These are phyloP conservation scores for Mesorhabditis belari DNA, from an alignment of 2,888 invertebrate genomes.

Conservation along the genomic window DNA sequence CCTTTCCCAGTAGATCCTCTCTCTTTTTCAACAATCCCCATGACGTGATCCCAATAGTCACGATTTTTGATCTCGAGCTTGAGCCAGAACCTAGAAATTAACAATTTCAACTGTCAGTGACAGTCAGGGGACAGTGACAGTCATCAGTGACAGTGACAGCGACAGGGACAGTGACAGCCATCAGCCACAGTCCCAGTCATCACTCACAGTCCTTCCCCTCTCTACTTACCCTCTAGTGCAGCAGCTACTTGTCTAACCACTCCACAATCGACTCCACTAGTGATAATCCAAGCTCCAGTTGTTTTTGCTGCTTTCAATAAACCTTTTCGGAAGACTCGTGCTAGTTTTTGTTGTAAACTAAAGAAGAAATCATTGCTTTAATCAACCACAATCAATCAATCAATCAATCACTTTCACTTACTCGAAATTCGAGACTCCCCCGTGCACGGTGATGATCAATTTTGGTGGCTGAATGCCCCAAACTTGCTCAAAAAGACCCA, in stretches of 20 bases:
- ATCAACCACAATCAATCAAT: background rate
- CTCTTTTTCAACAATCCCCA: constrained; percentile 78
- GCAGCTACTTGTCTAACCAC: constrained; percentile 80
- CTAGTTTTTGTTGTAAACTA: constrained; percentile 74
- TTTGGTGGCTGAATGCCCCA: constrained; percentile 93
- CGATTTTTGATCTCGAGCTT: constrained; percentile 58
- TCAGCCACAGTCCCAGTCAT: too few relatives aligned
- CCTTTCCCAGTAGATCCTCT: constrained; percentile 41
- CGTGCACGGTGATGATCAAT: constrained; percentile 91
- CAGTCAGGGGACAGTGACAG: background rate
- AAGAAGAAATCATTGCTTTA: constrained; percentile 1
- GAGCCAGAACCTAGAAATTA: constrained; percentile 20
- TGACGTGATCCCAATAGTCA: constrained; percentile 93
- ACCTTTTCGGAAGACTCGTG: constrained; percentile 87
- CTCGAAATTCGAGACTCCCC: constrained; percentile 88
- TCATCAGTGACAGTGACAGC: background rate
- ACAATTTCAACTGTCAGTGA: background rate
- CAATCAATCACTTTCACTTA: constrained; percentile 56
- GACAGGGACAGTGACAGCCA: background rate
- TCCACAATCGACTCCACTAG: constrained; percentile 64
- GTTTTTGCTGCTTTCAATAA: constrained; percentile 85
- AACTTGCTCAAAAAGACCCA: constrained; percentile 73
- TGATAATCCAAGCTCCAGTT: constrained; percentile 97
- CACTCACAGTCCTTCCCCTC: too few relatives aligned
- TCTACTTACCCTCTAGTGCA: constrained; percentile 44